Evolutionary conservation across 1,140 invertebrate species (phyloP), one percentile per base, ranked within the genome.

Genomic region (Drosophila persimilis): DNA sequence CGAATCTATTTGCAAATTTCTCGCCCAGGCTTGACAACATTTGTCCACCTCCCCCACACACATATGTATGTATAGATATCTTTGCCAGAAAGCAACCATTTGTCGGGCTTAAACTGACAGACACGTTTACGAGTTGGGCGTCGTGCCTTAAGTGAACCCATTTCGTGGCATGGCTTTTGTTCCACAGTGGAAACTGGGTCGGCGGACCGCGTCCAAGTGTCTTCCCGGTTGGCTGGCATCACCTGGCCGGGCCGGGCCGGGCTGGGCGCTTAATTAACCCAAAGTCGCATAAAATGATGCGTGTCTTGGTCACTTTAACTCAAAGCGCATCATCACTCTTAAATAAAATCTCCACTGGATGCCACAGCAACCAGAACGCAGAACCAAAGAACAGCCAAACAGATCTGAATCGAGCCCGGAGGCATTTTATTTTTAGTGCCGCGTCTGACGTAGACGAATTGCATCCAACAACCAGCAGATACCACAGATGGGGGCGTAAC

Each of bases 1-100:
- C 72, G 66, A 84, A 84, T 85, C 63, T 85, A 85, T 84, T 80
- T 80, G 80, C 80, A 44, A 84, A 84, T 80, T 77, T 73, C 41
- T 48, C 52, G 44, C 44, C 35, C 53, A 51, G 60, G 72, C 72
- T 73, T 61, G 56, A 63, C 47, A 69, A 79, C 67, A 81, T 66
- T 52, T 67, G 60, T 63, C 50, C 35, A 31, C 48, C 67, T 41
- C 47, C 71, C 55, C 65, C 66, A 53, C 66, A n/a, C n/a, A 7
- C 39, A 41, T 17, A 4, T 8, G 7, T 8, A 29, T 7, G 29
- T 8, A 31, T 8, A 31, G 41, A 43, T 17, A 45, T 43, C 43
- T 31, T 45, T 24, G 31, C 17, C 13, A 39, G 26, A 62, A 26
- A 47, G 13, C 24, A 64, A 69, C 64, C 44, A 83, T 81, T 81